Evolutionary conservation across 1,140 invertebrate species (phyloP).

Genomic region (Cyphomyrmex costatus): DNA sequence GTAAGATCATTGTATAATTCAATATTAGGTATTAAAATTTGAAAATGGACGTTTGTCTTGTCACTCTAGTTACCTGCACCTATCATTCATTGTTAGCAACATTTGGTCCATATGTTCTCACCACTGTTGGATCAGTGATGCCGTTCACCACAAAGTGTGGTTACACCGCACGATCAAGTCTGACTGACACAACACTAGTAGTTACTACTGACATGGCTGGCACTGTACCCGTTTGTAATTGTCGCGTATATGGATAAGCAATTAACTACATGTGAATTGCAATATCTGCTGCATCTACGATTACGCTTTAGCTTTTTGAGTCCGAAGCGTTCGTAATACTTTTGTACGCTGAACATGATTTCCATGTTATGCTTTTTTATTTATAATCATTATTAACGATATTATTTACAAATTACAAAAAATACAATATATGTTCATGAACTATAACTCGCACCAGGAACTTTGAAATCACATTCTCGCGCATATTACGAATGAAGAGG

Average conservation of each 20-base stretch:
- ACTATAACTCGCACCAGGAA: not conserved
- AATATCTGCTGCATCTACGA: not conserved
- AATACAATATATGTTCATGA: not conserved
- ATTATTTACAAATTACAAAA: not conserved
- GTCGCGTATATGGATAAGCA: slow-evolving; percentile 14
- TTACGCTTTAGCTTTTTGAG: not conserved
- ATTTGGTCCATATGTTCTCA: slow-evolving; percentile 1
- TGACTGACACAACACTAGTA: slow-evolving; percentile 14
- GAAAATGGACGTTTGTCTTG: not conserved
- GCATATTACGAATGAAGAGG: not conserved
- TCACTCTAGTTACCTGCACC: not conserved
- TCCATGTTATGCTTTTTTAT: not conserved
- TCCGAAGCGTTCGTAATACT: not conserved
- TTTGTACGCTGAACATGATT: not conserved
- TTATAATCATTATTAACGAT: slow-evolving; percentile 11
- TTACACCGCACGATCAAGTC: slow-evolving; percentile 17
- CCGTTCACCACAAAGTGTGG: slow-evolving; percentile 13
- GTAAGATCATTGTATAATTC: not conserved
- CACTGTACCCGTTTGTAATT: slow-evolving; percentile 32
- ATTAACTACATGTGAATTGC: slow-evolving; percentile 11
- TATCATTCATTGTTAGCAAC: not conserved
- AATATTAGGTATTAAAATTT: not conserved
- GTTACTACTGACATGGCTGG: slow-evolving; percentile 27
- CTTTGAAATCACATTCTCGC: not conserved
- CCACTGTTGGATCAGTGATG: slow-evolving; percentile 1